These are phyloP conservation scores for Tachycineta bicolor DNA, from an alignment of 2,113 vertebrate genomes.

Conservation along the genomic window DNA sequence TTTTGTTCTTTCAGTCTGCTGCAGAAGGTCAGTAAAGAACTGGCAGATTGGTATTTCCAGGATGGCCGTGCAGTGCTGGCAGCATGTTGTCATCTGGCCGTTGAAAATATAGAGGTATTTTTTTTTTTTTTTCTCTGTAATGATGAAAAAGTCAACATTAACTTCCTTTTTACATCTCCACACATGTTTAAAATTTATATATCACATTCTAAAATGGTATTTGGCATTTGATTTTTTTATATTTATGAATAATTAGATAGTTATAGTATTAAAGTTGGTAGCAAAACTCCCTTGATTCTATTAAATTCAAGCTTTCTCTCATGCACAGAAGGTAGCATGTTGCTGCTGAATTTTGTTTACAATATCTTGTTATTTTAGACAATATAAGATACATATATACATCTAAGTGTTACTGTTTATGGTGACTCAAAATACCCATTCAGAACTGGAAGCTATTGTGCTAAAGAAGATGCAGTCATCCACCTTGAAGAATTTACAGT, in stretches of 20 bases:
- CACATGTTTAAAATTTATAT: not conserved
- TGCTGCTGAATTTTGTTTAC: not conserved
- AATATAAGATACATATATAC: not conserved
- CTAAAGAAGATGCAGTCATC: not conserved
- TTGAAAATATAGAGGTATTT: conserved; percentile 89
- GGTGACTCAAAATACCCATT: not conserved
- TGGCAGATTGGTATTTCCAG: conserved; percentile 95
- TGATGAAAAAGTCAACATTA: not conserved
- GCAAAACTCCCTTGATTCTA: not conserved
- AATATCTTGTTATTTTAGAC: not conserved
- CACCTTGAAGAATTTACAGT: not conserved
- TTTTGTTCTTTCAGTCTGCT: conserved; percentile 79
- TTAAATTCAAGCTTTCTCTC: not conserved
- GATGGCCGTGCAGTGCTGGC: conserved; percentile 87
- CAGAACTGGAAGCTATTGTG: not conserved
- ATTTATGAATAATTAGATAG: not conserved
- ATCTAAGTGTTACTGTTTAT: not conserved
- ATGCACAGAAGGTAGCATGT: not conserved
- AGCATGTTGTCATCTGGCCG: conserved; percentile 91
- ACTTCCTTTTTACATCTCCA: not conserved
- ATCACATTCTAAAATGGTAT: not conserved
- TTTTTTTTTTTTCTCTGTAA: not conserved
- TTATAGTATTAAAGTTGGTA: not conserved
- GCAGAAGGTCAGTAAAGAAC: conserved; percentile 83
- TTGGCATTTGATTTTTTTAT: not conserved